These are phyloP conservation scores for Bos indicus DNA, from an alignment of 2,113 vertebrate species.

Conservation along the genomic window DNA sequence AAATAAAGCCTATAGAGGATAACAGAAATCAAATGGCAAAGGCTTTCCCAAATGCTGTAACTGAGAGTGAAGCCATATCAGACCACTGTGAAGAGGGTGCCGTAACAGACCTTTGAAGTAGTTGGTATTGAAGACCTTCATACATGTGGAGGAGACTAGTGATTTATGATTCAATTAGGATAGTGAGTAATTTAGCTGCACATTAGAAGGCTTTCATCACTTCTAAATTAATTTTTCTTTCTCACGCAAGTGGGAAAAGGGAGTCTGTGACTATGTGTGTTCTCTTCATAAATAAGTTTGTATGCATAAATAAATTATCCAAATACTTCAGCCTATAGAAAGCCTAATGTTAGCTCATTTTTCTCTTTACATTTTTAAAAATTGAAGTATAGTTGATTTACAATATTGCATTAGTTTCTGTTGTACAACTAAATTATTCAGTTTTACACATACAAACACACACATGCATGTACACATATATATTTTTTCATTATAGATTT, in stretches of 20 bases:
- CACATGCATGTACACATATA: neutral
- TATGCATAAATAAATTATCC: neutral
- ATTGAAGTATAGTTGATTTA: neutral
- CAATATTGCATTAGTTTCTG: neutral
- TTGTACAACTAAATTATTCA: neutral
- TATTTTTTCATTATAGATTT: neutral
- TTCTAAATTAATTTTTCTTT: neutral
- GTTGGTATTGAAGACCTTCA: neutral
- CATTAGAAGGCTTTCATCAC: neutral
- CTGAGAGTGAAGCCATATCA: neutral
- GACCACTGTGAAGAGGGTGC: neutral
- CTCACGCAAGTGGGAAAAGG: neutral
- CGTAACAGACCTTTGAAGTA: neutral
- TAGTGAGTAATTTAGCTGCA: neutral
- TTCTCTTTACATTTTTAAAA: neutral
- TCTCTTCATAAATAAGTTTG: neutral
- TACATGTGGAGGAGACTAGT: neutral
- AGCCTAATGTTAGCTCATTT: neutral
- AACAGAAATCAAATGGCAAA: conserved; percentile 12
- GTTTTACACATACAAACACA: neutral
- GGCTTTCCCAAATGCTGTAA: neutral
- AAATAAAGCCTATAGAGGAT: neutral
- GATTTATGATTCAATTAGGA: neutral
- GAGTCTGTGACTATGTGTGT: neutral
- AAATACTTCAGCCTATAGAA: neutral